Evolutionary conservation across 2,113 vertebrate species (phyloP).

Genomic region (Coptodon bakossiorum): DNA sequence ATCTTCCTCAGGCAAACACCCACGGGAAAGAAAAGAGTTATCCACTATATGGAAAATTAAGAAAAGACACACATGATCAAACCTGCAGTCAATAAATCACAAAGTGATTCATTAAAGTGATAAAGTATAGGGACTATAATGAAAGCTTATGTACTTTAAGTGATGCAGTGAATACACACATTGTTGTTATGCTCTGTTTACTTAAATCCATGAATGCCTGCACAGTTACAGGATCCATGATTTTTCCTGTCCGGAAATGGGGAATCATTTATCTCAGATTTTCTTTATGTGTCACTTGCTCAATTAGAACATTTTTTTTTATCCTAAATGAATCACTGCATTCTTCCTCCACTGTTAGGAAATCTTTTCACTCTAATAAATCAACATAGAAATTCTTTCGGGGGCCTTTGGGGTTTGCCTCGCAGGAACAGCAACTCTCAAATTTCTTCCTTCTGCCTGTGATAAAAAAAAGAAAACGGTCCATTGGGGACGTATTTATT

Average conservation of each 20-base stretch:
- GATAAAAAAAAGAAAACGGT: neutral
- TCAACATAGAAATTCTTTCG: neutral
- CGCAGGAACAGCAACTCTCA: neutral
- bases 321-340: neutral
- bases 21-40: neutral
- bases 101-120: neutral
- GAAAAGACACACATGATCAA: neutral
- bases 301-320: neutral
- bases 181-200: neutral
- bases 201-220: neutral
- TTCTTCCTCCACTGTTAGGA: neutral
- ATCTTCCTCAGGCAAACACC: neutral
- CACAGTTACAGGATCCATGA: neutral
- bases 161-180: neutral
- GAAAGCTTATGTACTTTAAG: neutral
- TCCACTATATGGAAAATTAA: neutral
- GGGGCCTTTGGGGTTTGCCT: slow-evolving; percentile 25
- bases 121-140: neutral
- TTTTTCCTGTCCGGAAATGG: neutral
- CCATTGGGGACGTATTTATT: neutral
- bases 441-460: neutral
- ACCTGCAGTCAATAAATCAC: neutral
- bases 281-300: neutral
- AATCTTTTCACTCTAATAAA: slow-evolving; percentile 13
- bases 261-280: neutral